Evolutionary conservation across 2,113 vertebrate species (phyloP).

Genomic region (Oreotrochilus melanogaster): DNA sequence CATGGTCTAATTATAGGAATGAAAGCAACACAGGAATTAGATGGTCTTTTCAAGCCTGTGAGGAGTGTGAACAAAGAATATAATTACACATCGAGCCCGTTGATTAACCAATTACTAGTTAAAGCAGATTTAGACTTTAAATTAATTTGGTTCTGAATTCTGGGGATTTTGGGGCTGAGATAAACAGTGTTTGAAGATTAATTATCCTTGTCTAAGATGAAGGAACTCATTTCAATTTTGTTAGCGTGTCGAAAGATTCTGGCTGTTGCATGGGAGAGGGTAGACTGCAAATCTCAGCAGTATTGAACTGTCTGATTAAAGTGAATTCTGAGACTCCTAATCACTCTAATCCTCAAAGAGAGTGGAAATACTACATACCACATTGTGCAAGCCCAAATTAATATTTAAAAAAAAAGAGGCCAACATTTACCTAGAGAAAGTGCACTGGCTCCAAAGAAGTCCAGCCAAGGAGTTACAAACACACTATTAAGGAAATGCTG

Average conservation of each 20-base stretch:
- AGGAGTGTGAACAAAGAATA: conserved; percentile 79
- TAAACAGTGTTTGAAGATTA: conserved; percentile 85
- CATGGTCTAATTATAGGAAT: conserved; percentile 76
- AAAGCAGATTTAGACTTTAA: conserved; percentile 83
- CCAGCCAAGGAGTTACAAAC: neutral
- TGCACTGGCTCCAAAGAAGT: conserved; percentile 1
- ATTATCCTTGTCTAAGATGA: conserved; percentile 80
- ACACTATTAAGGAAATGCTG: neutral
- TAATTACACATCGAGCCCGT: conserved; percentile 78
- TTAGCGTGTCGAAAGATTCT: conserved; percentile 43
- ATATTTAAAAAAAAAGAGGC: conserved; percentile 66
- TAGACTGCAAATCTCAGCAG: conserved; percentile 59
- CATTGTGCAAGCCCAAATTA: conserved; percentile 64
- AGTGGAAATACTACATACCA: neutral
- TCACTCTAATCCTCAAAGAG: conserved; percentile 62
- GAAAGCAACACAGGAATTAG: conserved; percentile 79
- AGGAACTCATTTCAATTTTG: conserved; percentile 77
- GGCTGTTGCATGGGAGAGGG: conserved; percentile 3
- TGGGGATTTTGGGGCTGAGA: conserved; percentile 75
- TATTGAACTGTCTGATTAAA: conserved; percentile 63
- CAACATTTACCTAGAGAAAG: conserved; percentile 55
- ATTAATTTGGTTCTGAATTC: conserved; percentile 83
- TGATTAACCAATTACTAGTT: conserved; percentile 86
- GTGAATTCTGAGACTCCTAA: conserved; percentile 53
- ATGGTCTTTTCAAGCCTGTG: conserved; percentile 79